Evolutionary conservation across 1,140 invertebrate genomes (phyloP), one percentile per base, ranked within the genome.

Genomic region (Drosophila ironensis): DNA sequence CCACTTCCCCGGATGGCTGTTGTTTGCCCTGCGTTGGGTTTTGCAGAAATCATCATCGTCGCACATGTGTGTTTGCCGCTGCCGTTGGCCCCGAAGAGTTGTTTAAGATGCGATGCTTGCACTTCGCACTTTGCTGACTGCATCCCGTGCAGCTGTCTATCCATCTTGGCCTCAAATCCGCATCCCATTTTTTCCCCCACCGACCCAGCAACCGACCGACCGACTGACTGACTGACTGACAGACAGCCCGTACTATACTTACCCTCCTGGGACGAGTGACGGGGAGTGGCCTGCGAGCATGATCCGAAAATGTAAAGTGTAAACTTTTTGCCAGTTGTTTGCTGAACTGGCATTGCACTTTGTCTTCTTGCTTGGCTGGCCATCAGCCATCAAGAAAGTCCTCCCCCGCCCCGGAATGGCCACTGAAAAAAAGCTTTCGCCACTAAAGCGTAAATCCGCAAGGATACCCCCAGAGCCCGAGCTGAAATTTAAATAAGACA

Each of bases 301-400:
- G 37, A 67, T 48, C 63, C 68, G 45, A 72, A 54, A 78, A 64
- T 77, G 56, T 77, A 76, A 61, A 72, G 51, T 77, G 78, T 81
- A 84, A 74, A 67, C 57, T 82, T 84, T 84, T 61, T 77, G 72
- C 69, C 72, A 72, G 77, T 68, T 72, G 60, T 72, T 69, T 77
- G 54, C 47, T 57, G 50, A 48, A 46, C 42, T 54, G 42, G 33
- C 47, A 50, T n/a, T 70, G 46, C 53, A 63, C 57, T 72, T 50
- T 71, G 69, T 40, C 38, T 54, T 71, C 44, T 51, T 45, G 50
- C 60, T 48, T 40, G 30, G 48, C 47, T 61, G 64, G 57, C 59
- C 68, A 69, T 69, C 66, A 68, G 44, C 19, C 51, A 56, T 69
- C 66, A 57, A 69, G 66, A 41, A 63, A 19, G 37, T 60, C 59